These are phyloP conservation scores for Australoheros scitulus DNA, from an alignment of 2,113 vertebrate genomes.

Conservation along the genomic window DNA sequence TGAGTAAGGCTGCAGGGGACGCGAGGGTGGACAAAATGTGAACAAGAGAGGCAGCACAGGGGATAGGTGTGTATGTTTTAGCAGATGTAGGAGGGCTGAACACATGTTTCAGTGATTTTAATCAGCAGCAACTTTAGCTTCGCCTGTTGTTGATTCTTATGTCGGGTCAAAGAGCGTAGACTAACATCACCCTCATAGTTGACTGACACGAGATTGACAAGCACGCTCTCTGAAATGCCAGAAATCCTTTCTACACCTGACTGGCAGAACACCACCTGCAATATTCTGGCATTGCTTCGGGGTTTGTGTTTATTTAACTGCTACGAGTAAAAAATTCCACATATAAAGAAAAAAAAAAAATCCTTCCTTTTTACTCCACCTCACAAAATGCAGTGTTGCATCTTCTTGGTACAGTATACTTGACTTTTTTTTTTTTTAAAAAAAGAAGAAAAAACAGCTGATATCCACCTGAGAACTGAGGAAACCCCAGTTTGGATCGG, in stretches of 20 bases:
- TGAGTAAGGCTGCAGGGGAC: neutral
- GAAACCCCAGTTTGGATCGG: no score
- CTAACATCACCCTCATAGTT: neutral
- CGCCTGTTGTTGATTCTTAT: neutral
- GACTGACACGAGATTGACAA: constrained; percentile 19
- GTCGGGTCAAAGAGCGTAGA: neutral
- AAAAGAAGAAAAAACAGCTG: no score
- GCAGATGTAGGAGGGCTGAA: neutral
- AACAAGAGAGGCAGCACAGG: neutral
- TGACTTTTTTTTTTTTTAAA: neutral
- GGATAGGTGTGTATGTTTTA: neutral
- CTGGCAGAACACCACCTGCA: neutral
- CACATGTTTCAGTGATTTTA: neutral
- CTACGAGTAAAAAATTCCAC: neutral
- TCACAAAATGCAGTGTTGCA: neutral
- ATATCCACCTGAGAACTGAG: no score
- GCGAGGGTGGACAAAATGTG: neutral
- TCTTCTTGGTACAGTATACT: neutral
- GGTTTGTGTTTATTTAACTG: neutral
- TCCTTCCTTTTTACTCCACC: neutral
- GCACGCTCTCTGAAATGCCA: neutral
- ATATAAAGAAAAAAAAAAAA: neutral
- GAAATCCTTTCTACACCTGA: constrained; percentile 12
- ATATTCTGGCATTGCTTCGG: neutral
- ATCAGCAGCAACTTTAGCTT: constrained; percentile 6